These are phyloP conservation scores for Tetraodon nigroviridis DNA, from an alignment of 2,113 vertebrate genomes.

Conservation along the genomic window DNA sequence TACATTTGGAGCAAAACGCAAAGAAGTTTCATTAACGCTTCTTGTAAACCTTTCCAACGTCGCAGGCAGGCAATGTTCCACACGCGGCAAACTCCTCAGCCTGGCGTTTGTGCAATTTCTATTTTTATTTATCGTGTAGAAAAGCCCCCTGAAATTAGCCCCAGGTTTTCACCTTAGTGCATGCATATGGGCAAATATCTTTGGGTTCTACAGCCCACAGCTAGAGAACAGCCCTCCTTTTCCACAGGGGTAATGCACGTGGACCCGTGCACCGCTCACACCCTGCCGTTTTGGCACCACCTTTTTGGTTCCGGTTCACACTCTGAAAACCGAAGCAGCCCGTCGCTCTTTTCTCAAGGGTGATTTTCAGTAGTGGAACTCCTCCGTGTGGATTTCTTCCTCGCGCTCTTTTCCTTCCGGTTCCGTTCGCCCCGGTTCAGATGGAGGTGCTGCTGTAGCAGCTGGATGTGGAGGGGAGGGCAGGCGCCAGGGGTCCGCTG, in stretches of 20 bases:
- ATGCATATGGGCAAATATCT: conserved; percentile 57
- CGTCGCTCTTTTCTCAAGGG: conserved; percentile 19
- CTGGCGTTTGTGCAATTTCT: conserved; percentile 57
- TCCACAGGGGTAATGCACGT: conserved; percentile 25
- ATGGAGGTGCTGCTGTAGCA: conserved; percentile 98
- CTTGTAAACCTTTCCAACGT: conserved; percentile 31
- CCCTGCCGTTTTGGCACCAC: background rate
- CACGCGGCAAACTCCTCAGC: conserved; percentile 20
- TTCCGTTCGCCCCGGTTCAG: conserved; percentile 69
- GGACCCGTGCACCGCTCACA: conserved; percentile 20
- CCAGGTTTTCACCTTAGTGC: conserved; percentile 51
- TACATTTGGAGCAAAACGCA: conserved; percentile 40
- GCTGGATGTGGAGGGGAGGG: conserved; percentile 90
- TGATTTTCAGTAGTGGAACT: conserved; percentile 18
- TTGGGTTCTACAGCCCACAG: conserved; percentile 59
- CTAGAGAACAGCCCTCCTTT: conserved; percentile 32
- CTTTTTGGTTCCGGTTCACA: conserved; percentile 40
- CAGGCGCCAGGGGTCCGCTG: conserved; percentile 84
- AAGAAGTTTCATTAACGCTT: conserved; percentile 31
- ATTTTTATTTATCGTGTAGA: conserved; percentile 26
- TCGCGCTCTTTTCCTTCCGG: conserved; percentile 7
- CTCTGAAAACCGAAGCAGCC: conserved; percentile 15
- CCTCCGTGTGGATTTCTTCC: conserved; percentile 24
- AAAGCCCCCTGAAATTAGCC: conserved; percentile 31
- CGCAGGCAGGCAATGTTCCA: conserved; percentile 25